Base-by-base conservation (phyloP, 1,140 invertebrate genomes). In the Brachionus rotundiformis region DNA sequence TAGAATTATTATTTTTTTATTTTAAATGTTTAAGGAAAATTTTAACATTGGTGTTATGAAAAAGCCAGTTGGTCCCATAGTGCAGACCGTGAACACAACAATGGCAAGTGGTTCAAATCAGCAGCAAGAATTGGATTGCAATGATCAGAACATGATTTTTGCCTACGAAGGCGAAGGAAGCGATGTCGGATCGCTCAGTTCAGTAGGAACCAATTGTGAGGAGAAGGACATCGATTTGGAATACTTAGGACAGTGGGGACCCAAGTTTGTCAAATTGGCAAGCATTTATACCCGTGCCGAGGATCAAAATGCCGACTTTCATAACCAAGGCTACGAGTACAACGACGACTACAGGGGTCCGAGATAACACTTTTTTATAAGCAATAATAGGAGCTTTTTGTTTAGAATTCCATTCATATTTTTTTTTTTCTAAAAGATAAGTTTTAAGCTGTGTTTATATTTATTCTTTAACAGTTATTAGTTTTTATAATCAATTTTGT, bases 41-140 rank as follows among this genome's bases (percentile, higher is more conserved):
- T 79, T 79, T 39, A 79, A 79, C n/a, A 79, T 79, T 79, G 76
- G 76, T 11, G 76, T 79, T 1, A 79, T 79, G 47, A 79, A 79
- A 79, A 79, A 79, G 6, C 76, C 76, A 39, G 47, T 79, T 10
- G 76, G 76, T 16, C 76, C 76, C 1, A 79, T 79, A 23, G 76
- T 79, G 10, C 76, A 79, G 29, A 41, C 76, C 54, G n/a, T 63
- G 10, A 59, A 79, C 16, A 59, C 76, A 25, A 59, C n/a, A 13
- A 79, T 59, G 27, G 19, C 41, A 44, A 73, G 47, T 54, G 19
- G 19, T 8, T 2, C 47, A 19, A 54, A 36, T 25, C 44, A 79
- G 10, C 47, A 59, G 29, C 36, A 25, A 2, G 76, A 79, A 2
- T 59, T 79, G 25, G 23, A n/a, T 1, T 59, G 44, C 3, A 79